Base-by-base conservation (phyloP, 2,797 vertebrate species). In the Macropodus opercularis region DNA sequence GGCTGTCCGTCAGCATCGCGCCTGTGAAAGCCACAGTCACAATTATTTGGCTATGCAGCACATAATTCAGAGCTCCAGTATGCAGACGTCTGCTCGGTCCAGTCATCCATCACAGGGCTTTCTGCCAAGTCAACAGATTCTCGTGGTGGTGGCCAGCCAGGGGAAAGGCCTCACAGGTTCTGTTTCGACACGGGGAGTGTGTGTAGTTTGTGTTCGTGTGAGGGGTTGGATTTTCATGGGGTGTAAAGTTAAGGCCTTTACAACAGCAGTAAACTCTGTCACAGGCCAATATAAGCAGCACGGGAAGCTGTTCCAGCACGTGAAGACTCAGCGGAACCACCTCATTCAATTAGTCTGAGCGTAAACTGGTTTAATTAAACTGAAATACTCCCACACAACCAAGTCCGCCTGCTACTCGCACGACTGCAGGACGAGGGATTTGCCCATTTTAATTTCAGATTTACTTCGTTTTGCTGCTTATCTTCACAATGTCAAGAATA, bases 61-160 rank as follows among this genome's bases (percentile, higher is more conserved):
- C 81, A 86, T 86, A 75, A 83, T 81, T 83, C 72, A 63, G 48
- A 59, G 74, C 77, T 79, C 55, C 61, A 50, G 69, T 67, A 66
- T 74, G 70, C 81, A 82, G 83, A 81, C 70, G 69, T 85, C 72
- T 75, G 76, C 62, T 19, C 51, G 2, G 53, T 42, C 69, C 50
- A 26, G 50, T 54, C 84, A 85, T 89, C 78, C 78, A 85, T 87
- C 89, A 86, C 14, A 24, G 19, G 1, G 23, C 46, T 82, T 85
- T 86, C 59, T 81, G 87, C 85, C 62, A 76, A 81, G 78, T 88
- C 86, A 75, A 80, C 85, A 86, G 77, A 88, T 87, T 87, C 80
- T 75, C 26, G 13, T 66, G 67, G 56, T 41, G 56, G 75, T 67
- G 64, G 72, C 57, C 68, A 63, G 72, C 57, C 17, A 15, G 79